A percentile compares a stretch with the other conserved stretches of the same genome.
These are phyloP conservation scores for Hipposideros armiger DNA, from an alignment of 2,113 vertebrate species.

Conservation along the genomic window DNA sequence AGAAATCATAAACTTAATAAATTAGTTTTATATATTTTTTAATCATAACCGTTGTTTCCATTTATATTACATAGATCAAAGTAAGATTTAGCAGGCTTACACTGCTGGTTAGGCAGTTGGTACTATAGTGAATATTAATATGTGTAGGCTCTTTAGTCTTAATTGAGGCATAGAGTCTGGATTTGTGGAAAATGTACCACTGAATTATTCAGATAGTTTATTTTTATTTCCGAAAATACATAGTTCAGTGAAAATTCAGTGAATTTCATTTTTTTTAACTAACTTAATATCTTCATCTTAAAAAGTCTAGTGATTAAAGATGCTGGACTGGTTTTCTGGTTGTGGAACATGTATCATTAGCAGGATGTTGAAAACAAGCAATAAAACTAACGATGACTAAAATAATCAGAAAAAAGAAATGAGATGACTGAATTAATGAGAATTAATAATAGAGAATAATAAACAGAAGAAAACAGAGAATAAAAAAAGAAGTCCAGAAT, in stretches of 20 bases:
- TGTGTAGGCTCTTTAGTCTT: not conserved
- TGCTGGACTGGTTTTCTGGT: not conserved
- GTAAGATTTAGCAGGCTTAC: not conserved
- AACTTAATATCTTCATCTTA: not conserved
- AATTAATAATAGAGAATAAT: not conserved
- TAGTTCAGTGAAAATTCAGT: constrained; percentile 14
- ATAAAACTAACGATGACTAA: not conserved
- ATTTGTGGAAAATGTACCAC: not conserved
- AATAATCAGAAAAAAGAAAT: not conserved
- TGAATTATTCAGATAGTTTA: constrained; percentile 43
- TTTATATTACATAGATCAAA: not conserved
- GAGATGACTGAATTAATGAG: not conserved
- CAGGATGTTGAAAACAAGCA: not conserved
- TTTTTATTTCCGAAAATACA: constrained; percentile 34
- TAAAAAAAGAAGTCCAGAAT: not conserved
- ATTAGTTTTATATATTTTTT: not conserved
- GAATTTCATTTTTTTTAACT: not conserved
- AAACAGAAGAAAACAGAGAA: not conserved
- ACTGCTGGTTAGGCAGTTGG: not conserved
- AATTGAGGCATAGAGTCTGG: not conserved
- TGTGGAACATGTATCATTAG: not conserved
- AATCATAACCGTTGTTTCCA: not conserved
- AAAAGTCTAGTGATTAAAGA: not conserved
- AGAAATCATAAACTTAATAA: not conserved
- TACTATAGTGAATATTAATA: not conserved